Conservation (phyloP, 2,888 invertebrate genomes). For the Spodoptera littoralis region DNA sequence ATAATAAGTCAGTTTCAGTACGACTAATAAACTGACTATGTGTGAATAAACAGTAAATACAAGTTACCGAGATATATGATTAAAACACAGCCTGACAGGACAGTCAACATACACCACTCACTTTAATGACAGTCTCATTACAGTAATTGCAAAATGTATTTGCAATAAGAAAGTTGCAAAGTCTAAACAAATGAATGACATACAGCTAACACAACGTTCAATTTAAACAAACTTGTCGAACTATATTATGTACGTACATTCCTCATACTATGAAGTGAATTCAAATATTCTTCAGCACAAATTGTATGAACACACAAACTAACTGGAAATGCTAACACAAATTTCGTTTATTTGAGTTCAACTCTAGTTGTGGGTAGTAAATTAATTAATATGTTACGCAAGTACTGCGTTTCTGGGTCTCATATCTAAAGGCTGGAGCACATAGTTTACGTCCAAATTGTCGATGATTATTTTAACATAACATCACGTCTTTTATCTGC, state of each 20-base stretch:
- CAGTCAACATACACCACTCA: too few relatives aligned
- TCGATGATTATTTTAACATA: too few relatives aligned
- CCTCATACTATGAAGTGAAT: constrained; percentile 40
- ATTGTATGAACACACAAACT: constrained; percentile 37
- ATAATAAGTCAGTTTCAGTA: too few relatives aligned
- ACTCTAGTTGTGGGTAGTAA: constrained; percentile 60
- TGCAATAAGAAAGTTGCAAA: too few relatives aligned
- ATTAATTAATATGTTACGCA: constrained; percentile 66
- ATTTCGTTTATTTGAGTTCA: constrained; percentile 57
- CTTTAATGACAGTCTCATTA: too few relatives aligned
- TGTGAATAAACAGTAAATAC: too few relatives aligned
- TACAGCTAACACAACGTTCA: constrained; percentile 1
- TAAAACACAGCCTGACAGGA: too few relatives aligned
- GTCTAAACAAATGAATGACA: constrained; percentile 20
- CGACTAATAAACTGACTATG: too few relatives aligned
- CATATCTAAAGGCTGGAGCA: constrained; percentile 44
- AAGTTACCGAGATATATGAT: too few relatives aligned
- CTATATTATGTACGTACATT: constrained; percentile 1
- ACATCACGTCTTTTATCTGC: too few relatives aligned
- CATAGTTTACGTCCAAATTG: neutral
- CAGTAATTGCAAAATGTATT: too few relatives aligned
- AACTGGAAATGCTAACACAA: constrained; percentile 31
- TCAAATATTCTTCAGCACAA: constrained; percentile 53
- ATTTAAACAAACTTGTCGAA: constrained; percentile 1
- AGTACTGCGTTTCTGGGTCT: constrained; percentile 56